phyloP scores from a whole-genome alignment of 2,797 vertebrate genomes.

The Alcedo atthis region DNA sequence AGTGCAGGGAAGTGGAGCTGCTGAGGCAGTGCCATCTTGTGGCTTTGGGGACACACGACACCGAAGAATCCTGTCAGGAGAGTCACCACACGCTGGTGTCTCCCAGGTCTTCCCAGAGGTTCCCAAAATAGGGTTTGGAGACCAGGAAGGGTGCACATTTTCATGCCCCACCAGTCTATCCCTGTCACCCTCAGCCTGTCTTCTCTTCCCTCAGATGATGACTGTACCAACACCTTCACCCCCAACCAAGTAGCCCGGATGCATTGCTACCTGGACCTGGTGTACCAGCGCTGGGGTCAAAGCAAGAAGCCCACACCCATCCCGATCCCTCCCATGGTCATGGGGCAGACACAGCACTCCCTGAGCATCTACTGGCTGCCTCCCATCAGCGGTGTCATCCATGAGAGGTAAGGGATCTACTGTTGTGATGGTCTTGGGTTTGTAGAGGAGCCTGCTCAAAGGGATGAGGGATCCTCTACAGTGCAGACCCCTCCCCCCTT shows the following conservation, averaged over 20 bases:
- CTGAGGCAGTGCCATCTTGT: conserved; percentile 77
- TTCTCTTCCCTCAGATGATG: conserved; percentile 84
- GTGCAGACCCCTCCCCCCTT: background rate
- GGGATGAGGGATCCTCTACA: background rate
- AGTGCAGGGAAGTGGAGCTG: background rate
- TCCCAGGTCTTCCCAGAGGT: background rate
- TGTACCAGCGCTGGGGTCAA: conserved; percentile 92
- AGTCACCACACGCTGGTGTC: fast-evolving
- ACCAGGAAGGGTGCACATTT: fast-evolving
- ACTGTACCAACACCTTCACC: conserved; percentile 95
- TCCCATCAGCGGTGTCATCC: conserved; percentile 86
- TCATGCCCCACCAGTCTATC: fast-evolving
- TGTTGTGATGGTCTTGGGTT: fast-evolving
- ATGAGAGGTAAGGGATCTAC: conserved; percentile 84
- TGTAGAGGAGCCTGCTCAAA: background rate
- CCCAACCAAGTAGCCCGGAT: conserved; percentile 97
- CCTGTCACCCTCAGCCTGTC: background rate
- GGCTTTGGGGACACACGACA: conserved; percentile 56
- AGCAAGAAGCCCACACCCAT: conserved; percentile 83
- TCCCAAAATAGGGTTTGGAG: background rate
- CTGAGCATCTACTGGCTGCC: conserved; percentile 92
- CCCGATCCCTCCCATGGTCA: conserved; percentile 88
- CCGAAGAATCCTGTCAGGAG: background rate
- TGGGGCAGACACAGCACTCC: conserved; percentile 82
- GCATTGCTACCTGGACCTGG: conserved; percentile 96